These are phyloP conservation scores for Cryptomyrus ogoouensis DNA, from an alignment of 2,113 vertebrate species.

Conservation along the genomic window DNA sequence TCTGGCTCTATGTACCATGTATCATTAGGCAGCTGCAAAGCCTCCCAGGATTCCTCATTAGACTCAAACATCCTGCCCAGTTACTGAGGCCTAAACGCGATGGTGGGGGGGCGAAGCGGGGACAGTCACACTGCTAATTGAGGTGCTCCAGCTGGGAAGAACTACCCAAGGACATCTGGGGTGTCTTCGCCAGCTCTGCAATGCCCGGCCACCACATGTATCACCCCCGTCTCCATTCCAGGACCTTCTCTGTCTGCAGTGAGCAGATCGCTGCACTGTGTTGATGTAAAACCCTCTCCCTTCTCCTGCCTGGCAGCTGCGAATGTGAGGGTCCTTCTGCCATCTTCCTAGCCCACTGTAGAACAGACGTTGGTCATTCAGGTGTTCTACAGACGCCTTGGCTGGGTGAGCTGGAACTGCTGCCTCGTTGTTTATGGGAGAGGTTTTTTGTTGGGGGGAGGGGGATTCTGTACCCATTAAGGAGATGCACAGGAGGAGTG, in stretches of 20 bases:
- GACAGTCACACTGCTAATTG: not conserved
- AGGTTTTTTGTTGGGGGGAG: not conserved
- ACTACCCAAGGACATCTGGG: not conserved
- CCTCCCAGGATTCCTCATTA: slow-evolving; percentile 1
- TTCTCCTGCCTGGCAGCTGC: not conserved
- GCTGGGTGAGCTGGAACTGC: slow-evolving; percentile 10
- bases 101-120: not conserved
- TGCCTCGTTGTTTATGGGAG: not conserved
- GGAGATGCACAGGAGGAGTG: not conserved
- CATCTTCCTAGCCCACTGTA: not conserved
- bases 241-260: not conserved
- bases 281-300: not conserved
- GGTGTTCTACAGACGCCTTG: not conserved
- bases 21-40: not conserved
- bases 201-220: not conserved
- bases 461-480: not conserved
- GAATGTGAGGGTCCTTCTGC: not conserved
- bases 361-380: not conserved
- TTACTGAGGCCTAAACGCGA: slow-evolving; percentile 19
- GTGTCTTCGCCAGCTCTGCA: not conserved
- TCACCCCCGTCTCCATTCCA: not conserved
- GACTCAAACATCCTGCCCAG: slow-evolving; percentile 12
- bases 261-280: not conserved
- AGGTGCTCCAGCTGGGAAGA: slow-evolving; percentile 6
- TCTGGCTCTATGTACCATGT: not conserved